A percentile compares a stretch with the other conserved stretches of the same genome.
These are phyloP conservation scores for Periphyllus acericola DNA, from an alignment of 2,888 invertebrate species.

Conservation along the genomic window DNA sequence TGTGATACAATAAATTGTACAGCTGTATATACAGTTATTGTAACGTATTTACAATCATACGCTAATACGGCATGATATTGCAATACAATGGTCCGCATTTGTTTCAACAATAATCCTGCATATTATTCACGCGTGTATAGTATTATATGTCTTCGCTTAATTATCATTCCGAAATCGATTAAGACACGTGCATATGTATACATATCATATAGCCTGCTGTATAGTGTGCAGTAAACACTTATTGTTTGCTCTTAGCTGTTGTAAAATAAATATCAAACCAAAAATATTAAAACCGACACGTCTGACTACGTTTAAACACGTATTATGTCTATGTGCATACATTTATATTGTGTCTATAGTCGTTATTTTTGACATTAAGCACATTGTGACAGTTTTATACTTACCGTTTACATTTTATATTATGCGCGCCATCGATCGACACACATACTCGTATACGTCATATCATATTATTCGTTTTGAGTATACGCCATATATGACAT, in stretches of 20 bases:
- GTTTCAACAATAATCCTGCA: too few species aligned
- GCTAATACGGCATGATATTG: too few species aligned
- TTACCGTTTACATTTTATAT: neutral
- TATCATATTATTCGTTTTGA: too few species aligned
- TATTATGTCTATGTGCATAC: neutral
- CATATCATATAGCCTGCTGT: too few species aligned
- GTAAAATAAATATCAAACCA: neutral
- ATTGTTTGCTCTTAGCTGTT: neutral
- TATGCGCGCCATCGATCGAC: neutral
- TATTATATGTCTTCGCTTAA: neutral
- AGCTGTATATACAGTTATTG: too few species aligned
- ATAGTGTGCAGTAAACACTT: neutral
- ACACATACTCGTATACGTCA: neutral
- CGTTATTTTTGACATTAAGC: neutral
- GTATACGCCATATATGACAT: too few species aligned
- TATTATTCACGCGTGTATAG: too few species aligned
- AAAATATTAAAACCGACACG: neutral
- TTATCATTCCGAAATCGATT: neutral
- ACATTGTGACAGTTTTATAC: neutral
- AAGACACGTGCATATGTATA: neutral
- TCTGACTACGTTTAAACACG: neutral
- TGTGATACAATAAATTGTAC: too few species aligned
- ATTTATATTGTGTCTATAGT: neutral
- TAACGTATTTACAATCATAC: too few species aligned
- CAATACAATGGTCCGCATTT: too few species aligned